Evolutionary conservation across 2,113 vertebrate species (phyloP).

Genomic region (Microtus oregoni): DNA sequence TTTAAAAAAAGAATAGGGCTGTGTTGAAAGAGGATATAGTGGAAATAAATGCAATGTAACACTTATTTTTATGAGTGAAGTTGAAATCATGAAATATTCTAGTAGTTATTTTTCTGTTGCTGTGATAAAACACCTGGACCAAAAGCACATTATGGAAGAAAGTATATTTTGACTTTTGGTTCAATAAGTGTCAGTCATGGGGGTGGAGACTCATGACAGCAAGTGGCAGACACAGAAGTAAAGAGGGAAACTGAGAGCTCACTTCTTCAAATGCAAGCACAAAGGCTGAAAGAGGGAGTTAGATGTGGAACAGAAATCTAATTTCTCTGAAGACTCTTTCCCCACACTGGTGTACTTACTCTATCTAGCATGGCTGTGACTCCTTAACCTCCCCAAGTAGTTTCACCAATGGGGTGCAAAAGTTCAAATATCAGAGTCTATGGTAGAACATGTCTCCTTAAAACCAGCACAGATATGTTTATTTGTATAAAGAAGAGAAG

Average conservation of each 20-base stretch:
- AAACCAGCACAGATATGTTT: background rate
- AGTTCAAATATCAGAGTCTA: no score
- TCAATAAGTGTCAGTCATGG: background rate
- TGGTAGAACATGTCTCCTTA: no score
- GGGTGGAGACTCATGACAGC: background rate
- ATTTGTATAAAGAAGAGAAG: background rate
- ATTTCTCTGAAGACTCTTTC: background rate
- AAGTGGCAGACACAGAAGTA: background rate
- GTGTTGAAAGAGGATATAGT: background rate
- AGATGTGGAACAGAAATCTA: background rate
- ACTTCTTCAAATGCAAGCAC: background rate
- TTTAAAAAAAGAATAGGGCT: background rate
- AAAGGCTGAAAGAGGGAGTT: background rate
- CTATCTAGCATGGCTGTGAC: background rate
- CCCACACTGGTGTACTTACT: background rate
- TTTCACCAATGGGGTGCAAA: background rate
- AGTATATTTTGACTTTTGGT: background rate
- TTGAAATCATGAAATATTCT: background rate
- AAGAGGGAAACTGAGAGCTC: background rate
- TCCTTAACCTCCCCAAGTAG: background rate
- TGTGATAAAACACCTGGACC: background rate
- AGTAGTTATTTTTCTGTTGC: background rate
- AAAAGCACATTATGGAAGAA: background rate
- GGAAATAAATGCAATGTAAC: background rate
- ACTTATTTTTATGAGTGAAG: constrained; percentile 3